Base-by-base conservation (phyloP, 1,140 invertebrate species). In the Radopholus similis region DNA sequence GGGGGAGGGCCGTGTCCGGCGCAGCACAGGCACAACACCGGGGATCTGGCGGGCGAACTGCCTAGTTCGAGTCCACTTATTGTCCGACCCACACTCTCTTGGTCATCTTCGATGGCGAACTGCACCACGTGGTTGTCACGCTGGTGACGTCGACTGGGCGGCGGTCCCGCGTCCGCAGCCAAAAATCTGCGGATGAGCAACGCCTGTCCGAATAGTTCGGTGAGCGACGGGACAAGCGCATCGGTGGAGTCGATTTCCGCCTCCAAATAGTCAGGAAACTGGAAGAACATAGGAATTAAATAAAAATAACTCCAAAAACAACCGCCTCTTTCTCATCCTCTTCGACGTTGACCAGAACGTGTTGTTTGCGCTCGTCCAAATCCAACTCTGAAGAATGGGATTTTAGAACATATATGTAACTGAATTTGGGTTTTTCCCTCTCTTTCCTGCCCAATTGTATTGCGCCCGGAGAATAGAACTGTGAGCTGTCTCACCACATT, bases 221-320 rank as follows among this genome's bases (percentile, higher is more conserved):
- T 75, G 26, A 77, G 38, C 4, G 54, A 60, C 5, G 76, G 77
- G 28, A 73, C 60, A 4, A 77, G 38, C 21, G 66, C 37, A 51
- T 77, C 76, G 5, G 73, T 77, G 42, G 44, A 58, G 44, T 77
- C 76, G 40, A 77, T 77, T 64, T 77, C 76, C 8, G 76, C 76
- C 57, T 77, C 76, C n/a, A 77, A 30, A 57, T 77, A 77, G 68
- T 77, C 76, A 47, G 66, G 73, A 4, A 64, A 68, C 71, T 72
- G 15, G 18, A 72, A 59, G 28, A 9, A 59, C 34, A n/a, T n/a
- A n/a, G n/a, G n/a, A n/a, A n/a, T n/a, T 18, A 2, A 34, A 21
- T 6, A 13, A 18, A 58, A 28, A 28, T 42, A 35, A 0, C 18
- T 30, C 15, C 8, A 60, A 37, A 8, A n/a, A 13, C 21, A n/a